A percentile compares a stretch with the other conserved stretches of the same genome.
These are phyloP conservation scores for Manis javanica DNA, from an alignment of 2,797 vertebrate genomes.

Conservation along the genomic window DNA sequence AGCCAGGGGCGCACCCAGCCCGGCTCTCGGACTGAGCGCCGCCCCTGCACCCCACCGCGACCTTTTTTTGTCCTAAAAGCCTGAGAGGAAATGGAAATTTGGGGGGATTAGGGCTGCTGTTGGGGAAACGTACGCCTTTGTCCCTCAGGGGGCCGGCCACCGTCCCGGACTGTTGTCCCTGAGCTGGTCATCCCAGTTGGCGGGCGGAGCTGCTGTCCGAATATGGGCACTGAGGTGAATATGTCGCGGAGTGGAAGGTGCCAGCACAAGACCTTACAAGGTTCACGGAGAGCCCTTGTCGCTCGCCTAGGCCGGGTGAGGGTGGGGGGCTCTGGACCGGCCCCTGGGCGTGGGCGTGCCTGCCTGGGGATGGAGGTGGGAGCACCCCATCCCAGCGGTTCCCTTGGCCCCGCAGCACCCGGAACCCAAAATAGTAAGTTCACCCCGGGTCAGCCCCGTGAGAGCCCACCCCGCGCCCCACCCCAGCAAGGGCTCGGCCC, in stretches of 20 bases:
- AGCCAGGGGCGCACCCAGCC: background rate
- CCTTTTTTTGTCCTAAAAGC: background rate
- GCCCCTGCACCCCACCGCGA: background rate
- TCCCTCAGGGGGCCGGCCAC: background rate
- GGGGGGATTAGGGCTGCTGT: background rate
- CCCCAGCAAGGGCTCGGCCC: background rate
- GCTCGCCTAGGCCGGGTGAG: background rate
- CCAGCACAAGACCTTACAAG: slow-evolving; percentile 42
- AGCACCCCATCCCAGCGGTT: slow-evolving; percentile 52
- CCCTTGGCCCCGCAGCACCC: background rate
- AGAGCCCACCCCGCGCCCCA: background rate
- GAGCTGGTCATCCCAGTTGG: background rate
- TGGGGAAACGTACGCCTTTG: background rate
- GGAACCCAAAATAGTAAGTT: slow-evolving; percentile 64
- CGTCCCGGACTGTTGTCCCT: background rate
- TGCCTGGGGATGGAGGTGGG: slow-evolving; percentile 1
- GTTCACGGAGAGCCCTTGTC: background rate
- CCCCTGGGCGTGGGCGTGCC: background rate
- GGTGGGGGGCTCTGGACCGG: background rate
- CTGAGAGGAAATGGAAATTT: background rate
- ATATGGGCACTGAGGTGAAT: background rate
- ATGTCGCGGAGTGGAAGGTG: background rate
- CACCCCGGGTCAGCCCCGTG: background rate
- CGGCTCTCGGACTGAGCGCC: background rate
- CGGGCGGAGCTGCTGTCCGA: background rate